A percentile compares a stretch with the other conserved stretches of the same genome.
Evolutionary conservation across 2,797 vertebrate genomes (phyloP).

Genomic region (Chloroceryle inda): DNA sequence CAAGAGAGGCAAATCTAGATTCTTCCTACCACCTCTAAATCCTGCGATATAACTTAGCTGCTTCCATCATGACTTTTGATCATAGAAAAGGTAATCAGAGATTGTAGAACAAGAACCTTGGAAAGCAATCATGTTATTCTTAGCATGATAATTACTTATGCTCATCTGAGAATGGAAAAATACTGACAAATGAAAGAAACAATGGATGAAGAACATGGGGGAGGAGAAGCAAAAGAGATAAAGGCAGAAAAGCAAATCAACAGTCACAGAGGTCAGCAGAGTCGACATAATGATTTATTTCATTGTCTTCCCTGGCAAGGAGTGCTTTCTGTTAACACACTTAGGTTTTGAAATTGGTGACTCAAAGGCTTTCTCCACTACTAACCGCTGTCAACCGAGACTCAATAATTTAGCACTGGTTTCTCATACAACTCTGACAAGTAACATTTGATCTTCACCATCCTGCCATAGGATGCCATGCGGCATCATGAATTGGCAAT

Average conservation of each 20-base stretch:
- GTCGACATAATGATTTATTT: background rate
- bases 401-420: background rate
- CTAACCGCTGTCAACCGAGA: background rate
- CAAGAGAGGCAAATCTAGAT: background rate
- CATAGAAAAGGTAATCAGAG: background rate
- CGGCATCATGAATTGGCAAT: background rate
- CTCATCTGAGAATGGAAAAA: background rate
- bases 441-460: background rate
- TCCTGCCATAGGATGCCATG: background rate
- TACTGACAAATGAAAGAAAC: background rate
- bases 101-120: background rate
- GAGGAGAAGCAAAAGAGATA: background rate
- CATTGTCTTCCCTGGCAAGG: background rate
- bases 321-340: background rate
- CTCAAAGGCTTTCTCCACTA: background rate
- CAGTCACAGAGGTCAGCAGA: background rate
- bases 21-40: background rate
- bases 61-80: background rate
- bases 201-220: accelerated
- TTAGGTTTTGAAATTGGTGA: background rate
- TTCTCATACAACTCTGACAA: background rate
- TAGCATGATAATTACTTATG: background rate
- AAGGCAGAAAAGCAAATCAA: background rate
- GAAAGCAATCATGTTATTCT: background rate
- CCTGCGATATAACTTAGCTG: background rate